Evolutionary conservation across 2,888 invertebrate species (phyloP), one percentile per base, ranked within the genome.

Genomic region (Tricholauxania praeusta): DNA sequence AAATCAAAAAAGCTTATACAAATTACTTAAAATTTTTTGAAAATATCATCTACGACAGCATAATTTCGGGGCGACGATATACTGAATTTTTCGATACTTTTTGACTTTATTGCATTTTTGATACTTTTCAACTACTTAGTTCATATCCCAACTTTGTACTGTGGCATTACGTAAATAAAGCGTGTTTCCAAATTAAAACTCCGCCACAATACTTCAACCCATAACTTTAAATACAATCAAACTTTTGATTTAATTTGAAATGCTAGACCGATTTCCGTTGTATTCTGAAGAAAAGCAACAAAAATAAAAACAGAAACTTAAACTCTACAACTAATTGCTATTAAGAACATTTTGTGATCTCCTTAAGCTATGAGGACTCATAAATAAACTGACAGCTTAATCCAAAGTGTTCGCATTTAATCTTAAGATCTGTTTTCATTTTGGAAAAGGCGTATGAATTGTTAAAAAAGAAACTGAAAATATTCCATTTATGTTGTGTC

Each of bases 371-470:
- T 17, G 28, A 49, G 17, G 17, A 64, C 19, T 64, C 22, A 49
- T 15, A 51, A 19, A 17, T 49, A 49, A 14, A 39, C 12, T 32
- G 39, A 63, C 49, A n/a, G 15, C 22, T 49, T 51, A 51, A 64
- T 51, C 64, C 51, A 51, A 64, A 64, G 64, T 64, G 64, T 49
- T 48, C 22, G 64, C 22, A 51, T 19, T 64, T 49, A 28, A 64
- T 64, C 64, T 64, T 15, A 7, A 39, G 39, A 4, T 39, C 39
- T 39, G 39, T 39, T 39, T 39, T 39, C 39, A 10, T 39, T 39
- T 39, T 39, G 7, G 10, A 39, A 39, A 39, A 39, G 39, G 39
- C 39, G 39, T 39, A 39, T 10, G 2, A 39, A 10, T 39, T 39
- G 39, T 39, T 39, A 39, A 39, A 39, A 39, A 39, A 39, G 1